Conservation (phyloP, 2,888 invertebrate species). For the Himalopsyche japonica region DNA sequence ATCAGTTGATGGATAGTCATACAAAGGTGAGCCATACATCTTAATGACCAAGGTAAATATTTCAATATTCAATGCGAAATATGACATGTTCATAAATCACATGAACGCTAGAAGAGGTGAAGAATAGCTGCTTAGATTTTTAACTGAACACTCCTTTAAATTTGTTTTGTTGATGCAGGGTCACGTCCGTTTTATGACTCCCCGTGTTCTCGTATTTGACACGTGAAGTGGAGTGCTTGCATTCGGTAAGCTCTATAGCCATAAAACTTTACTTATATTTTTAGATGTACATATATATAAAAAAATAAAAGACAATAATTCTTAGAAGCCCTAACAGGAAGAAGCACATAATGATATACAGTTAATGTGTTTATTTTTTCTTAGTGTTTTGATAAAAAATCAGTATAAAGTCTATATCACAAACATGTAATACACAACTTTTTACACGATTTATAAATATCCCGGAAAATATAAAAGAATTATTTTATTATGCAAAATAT, state of each 20-base stretch:
- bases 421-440: too few relatives aligned
- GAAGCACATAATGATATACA: too few relatives aligned
- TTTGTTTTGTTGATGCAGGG: constrained; percentile 21
- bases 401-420: too few relatives aligned
- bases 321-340: too few relatives aligned
- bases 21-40: neutral
- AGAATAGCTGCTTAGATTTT: neutral
- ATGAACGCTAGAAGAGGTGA: neutral
- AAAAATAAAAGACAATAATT: too few relatives aligned
- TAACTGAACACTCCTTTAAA: neutral
- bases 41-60: neutral
- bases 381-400: too few relatives aligned
- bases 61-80: neutral
- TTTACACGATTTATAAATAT: too few relatives aligned
- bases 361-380: too few relatives aligned
- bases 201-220: neutral
- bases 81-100: neutral
- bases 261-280: neutral
- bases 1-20: neutral
- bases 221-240: too few relatives aligned
- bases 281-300: too few relatives aligned
- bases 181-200: constrained; percentile 38
- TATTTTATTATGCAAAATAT: too few relatives aligned
- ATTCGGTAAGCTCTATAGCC: neutral
- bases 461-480: too few relatives aligned